phyloP scores from a whole-genome alignment of 64 coral and sea anemone species.

The Porites lutea region DNA sequence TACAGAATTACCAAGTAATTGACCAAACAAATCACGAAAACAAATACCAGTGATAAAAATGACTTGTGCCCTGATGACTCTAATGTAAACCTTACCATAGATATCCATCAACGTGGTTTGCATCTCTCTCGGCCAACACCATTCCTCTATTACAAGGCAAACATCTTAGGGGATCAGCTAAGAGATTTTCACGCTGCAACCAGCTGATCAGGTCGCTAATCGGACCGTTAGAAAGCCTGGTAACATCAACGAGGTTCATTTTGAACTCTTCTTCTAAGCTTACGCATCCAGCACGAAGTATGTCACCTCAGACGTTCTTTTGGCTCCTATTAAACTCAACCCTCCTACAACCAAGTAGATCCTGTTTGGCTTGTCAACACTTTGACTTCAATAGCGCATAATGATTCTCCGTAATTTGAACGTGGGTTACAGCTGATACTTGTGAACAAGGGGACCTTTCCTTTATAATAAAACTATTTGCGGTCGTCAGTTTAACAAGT shows the following conservation, averaged over 20 bases:
- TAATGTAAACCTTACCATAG: neutral
- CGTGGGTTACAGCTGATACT: constrained; percentile 5
- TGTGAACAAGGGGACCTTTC: neutral
- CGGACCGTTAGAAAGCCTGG: neutral
- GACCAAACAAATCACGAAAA: too few relatives aligned
- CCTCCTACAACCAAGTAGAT: too few relatives aligned
- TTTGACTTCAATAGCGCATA: too few relatives aligned
- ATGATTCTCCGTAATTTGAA: neutral
- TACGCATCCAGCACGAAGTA: too few relatives aligned
- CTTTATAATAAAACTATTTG: constrained; percentile 5
- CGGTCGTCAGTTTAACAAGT: constrained; percentile 3
- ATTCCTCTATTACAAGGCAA: neutral
- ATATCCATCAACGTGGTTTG: constrained; percentile 27
- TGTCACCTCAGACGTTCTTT: too few relatives aligned
- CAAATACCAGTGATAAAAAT: too few relatives aligned
- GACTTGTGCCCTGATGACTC: too few relatives aligned
- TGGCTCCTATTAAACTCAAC: too few relatives aligned
- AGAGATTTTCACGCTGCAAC: neutral
- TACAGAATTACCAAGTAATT: too few relatives aligned
- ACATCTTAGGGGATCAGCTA: constrained; percentile 5
- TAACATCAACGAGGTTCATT: neutral
- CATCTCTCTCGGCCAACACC: neutral
- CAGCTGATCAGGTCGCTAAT: neutral
- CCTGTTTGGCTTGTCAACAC: too few relatives aligned
- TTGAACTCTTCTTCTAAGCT: neutral